These are phyloP conservation scores for Sebastolobus alascanus DNA, from an alignment of 2,797 vertebrate genomes.

Conservation along the genomic window DNA sequence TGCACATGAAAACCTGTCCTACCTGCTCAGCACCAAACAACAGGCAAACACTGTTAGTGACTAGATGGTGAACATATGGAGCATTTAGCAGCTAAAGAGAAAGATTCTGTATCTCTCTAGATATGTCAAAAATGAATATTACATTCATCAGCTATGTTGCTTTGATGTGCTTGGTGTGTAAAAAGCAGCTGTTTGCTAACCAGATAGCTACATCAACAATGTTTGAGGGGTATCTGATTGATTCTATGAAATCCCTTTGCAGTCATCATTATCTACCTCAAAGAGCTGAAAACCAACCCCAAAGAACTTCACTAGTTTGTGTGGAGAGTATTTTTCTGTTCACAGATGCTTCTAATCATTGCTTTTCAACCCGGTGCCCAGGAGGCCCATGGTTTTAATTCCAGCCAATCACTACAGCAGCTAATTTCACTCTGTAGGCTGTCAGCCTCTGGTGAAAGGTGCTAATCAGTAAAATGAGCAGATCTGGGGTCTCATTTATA, in stretches of 20 bases:
- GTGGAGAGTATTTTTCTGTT: constrained; percentile 7
- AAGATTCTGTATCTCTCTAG: background rate
- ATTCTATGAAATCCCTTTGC: constrained; percentile 31
- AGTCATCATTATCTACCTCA: background rate
- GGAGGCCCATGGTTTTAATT: constrained; percentile 41
- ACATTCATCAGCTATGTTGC: constrained; percentile 1
- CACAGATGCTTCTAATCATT: constrained; percentile 37
- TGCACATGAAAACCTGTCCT: no score
- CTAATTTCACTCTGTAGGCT: constrained; percentile 33
- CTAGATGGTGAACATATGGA: background rate
- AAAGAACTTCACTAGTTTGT: constrained; percentile 19
- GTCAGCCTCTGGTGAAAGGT: constrained; percentile 28
- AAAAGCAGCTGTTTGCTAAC: background rate
- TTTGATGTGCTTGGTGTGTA: constrained; percentile 16
- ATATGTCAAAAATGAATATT: background rate
- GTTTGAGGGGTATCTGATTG: constrained; percentile 14
- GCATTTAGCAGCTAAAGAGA: background rate
- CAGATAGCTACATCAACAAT: background rate
- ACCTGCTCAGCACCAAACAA: background rate
- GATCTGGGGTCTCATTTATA: no score
- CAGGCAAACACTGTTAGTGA: background rate
- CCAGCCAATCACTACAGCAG: constrained; percentile 33
- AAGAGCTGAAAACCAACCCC: constrained; percentile 14
- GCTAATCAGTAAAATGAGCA: constrained; percentile 37
- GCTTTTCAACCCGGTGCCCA: constrained; percentile 24